phyloP scores from a whole-genome alignment of 2,113 vertebrate species.

The Trinectes maculatus region DNA sequence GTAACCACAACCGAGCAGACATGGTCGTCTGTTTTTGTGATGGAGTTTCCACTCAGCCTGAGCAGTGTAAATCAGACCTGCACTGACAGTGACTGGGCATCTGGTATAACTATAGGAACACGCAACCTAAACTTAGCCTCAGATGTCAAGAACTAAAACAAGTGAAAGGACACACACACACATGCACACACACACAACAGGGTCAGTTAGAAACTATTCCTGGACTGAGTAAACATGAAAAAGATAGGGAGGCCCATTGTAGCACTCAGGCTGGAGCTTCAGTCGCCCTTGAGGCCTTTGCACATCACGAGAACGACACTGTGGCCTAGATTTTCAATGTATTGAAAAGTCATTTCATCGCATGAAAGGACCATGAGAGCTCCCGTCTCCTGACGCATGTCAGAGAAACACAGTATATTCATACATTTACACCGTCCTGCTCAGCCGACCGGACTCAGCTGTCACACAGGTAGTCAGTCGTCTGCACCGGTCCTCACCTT shows the following conservation, averaged over 20 bases:
- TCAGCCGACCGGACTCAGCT: not conserved
- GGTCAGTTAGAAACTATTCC: conserved; percentile 23
- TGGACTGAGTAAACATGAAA: conserved; percentile 40
- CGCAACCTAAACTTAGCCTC: conserved; percentile 58
- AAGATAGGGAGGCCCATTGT: conserved; percentile 24
- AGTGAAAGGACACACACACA: conserved; percentile 52
- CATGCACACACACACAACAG: conserved; percentile 8
- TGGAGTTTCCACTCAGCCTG: not conserved
- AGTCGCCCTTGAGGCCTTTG: not conserved
- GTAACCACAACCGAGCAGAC: no score
- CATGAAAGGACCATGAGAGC: not conserved
- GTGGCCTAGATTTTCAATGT: not conserved
- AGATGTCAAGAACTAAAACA: conserved; percentile 59
- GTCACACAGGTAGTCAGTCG: conserved; percentile 1
- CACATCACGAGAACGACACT: not conserved
- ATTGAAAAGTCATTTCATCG: not conserved
- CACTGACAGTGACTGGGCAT: not conserved
- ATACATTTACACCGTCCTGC: no score
- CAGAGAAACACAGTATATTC: no score
- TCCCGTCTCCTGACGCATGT: conserved; percentile 1
- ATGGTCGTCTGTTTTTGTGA: not conserved
- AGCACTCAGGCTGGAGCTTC: not conserved
- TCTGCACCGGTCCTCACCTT: conserved; percentile 83
- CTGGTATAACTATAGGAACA: conserved; percentile 30
- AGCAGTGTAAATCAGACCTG: conserved; percentile 17